A percentile compares a stretch with the other conserved stretches of the same genome.
Evolutionary conservation across 2,888 invertebrate genomes (phyloP).

Genomic region (Drosophila kambysellisi): DNA sequence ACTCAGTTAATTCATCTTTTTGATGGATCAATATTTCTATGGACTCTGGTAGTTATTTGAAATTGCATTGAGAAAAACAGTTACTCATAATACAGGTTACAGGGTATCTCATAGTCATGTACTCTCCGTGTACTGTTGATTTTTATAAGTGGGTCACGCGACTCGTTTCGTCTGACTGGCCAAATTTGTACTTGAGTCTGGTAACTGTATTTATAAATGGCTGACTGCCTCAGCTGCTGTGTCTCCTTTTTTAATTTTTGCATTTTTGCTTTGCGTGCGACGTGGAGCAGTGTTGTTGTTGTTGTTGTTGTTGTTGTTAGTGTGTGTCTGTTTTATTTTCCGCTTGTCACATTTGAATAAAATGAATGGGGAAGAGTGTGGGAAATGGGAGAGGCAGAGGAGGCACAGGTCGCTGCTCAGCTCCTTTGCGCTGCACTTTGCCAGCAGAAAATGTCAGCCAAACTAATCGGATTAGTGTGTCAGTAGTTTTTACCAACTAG

Average conservation of each 20-base stretch:
- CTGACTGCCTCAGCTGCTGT: slow-evolving; percentile 1
- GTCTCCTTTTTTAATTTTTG: slow-evolving; percentile 65
- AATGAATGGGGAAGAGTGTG: slow-evolving; percentile 56
- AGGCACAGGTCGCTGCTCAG: slow-evolving; percentile 28
- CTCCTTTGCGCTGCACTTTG: slow-evolving; percentile 63
- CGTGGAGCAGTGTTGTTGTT: slow-evolving; percentile 14
- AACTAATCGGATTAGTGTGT: slow-evolving; percentile 81
- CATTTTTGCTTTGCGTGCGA: slow-evolving; percentile 50
- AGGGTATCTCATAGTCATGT: neutral
- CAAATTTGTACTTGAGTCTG: slow-evolving; percentile 31
- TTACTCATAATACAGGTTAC: neutral
- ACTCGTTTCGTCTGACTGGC: slow-evolving; percentile 5
- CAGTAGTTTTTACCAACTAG: slow-evolving; percentile 57
- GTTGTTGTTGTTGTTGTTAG: neutral
- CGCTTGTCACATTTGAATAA: slow-evolving; percentile 75
- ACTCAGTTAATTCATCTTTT: neutral
- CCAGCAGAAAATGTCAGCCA: slow-evolving; percentile 71
- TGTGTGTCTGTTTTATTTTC: slow-evolving; percentile 44
- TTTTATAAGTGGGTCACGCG: neutral
- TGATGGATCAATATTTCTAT: neutral
- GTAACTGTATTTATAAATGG: slow-evolving; percentile 30
- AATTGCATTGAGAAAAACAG: neutral
- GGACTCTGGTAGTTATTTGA: neutral
- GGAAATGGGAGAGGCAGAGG: neutral
- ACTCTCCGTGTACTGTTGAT: too few species aligned